Evolutionary conservation across 2,113 vertebrate species (phyloP), one percentile per base, ranked within the genome.

Genomic region (Tylochromis polylepis): DNA sequence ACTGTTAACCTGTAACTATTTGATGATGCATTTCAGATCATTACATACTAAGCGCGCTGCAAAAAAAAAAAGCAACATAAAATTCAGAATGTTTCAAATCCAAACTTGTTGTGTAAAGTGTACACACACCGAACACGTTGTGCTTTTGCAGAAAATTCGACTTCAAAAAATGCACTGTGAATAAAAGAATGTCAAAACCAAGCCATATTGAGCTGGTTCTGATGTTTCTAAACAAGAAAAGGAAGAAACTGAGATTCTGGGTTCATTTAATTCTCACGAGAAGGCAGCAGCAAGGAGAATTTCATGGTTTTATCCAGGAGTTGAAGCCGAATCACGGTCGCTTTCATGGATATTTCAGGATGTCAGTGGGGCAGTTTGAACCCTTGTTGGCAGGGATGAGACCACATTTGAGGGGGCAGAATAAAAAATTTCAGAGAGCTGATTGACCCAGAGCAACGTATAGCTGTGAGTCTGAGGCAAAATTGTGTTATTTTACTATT

Each of bases 371-470:
- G 60, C 31, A 65, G 60, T 65, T 65, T 36, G 60, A 65, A 65
- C 60, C 36, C 60, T 1, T 65, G 41, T 43, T 43, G 60, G 34
- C 60, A 65, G 60, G n/a, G 60, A 18, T 65, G 60, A 36, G 60
- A 65, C 31, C 60, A 65, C 31, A 36, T 65, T n/a, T 65, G n/a
- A 65, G 60, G 31, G 36, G 31, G 18, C 10, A 65, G 31, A 36
- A 62, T n/a, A 4, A 0, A 0, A 0, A 1, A 1, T 12, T 34
- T 65, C 34, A 38, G 60, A 36, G 60, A 67, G 20, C 60, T 38
- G 11, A 67, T 5, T 38, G 20, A 67, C 34, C 60, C 1, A 0
- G 34, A 65, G 34, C 60, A 67, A 38, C 4, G 2, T 67, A 11
- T 34, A 67, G 34, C 60, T 14, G 38, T 65, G 60, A 65, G 60